These are phyloP conservation scores for Andricus quercusramuli DNA, from an alignment of 2,888 invertebrate genomes.

Conservation along the genomic window DNA sequence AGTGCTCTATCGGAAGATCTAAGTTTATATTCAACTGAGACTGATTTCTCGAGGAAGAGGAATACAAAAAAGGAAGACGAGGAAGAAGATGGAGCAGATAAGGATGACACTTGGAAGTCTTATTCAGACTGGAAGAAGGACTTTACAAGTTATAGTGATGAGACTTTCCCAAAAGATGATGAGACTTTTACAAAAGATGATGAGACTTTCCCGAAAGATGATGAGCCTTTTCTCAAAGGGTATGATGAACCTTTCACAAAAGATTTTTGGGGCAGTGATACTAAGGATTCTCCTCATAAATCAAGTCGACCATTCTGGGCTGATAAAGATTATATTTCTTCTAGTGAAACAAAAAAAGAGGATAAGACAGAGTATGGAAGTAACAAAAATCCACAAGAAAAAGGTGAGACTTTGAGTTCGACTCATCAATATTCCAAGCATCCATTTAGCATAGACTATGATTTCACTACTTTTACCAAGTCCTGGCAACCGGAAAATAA, in stretches of 20 bases:
- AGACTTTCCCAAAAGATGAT: conserved; percentile 84
- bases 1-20: background rate
- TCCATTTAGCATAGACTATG: background rate
- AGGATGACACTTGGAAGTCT: conserved; percentile 74
- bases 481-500: conserved; percentile 8
- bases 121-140: conserved; percentile 52
- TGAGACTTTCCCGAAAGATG: background rate
- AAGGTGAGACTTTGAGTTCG: background rate
- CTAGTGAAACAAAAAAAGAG: background rate
- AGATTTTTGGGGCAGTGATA: background rate
- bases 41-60: conserved; percentile 17
- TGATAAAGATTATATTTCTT: background rate
- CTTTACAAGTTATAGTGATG: conserved; percentile 64
- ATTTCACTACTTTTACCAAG: background rate
- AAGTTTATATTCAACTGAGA: background rate
- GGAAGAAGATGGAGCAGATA: conserved; percentile 71
- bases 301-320: background rate
- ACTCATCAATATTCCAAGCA: background rate
- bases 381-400: background rate
- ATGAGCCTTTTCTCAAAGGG: background rate
- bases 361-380: background rate
- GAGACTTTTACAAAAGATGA: conserved; percentile 79
- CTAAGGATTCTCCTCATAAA: background rate
- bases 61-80: conserved; percentile 12
- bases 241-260: background rate